Evolutionary conservation across 2,797 vertebrate species (phyloP).

Genomic region (Eulemur coronatus): DNA sequence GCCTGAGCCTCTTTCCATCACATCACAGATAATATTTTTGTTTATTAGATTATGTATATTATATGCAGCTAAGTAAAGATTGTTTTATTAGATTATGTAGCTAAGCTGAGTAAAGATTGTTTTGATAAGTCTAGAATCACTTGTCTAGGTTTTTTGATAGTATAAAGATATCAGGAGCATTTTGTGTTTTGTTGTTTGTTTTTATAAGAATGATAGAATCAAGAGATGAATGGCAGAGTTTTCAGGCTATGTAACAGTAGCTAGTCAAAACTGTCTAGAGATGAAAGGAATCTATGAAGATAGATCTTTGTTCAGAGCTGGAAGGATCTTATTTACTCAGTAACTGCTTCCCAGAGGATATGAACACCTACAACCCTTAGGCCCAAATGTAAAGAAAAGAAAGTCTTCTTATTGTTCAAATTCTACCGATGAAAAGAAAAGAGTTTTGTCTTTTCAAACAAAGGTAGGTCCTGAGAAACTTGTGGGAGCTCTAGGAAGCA

Average conservation of each 20-base stretch:
- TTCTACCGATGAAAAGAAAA: background rate
- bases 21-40: background rate
- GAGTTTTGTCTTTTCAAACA: background rate
- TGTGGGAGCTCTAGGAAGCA: background rate
- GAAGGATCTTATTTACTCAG: background rate
- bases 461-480: background rate
- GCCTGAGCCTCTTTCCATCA: background rate
- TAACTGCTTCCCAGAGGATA: background rate
- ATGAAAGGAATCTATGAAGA: conserved; percentile 27
- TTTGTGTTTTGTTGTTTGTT: background rate
- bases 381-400: background rate
- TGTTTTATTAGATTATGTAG: background rate
- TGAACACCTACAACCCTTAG: background rate
- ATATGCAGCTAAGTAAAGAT: background rate
- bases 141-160: background rate
- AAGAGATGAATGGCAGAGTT: conserved; percentile 11
- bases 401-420: background rate
- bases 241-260: background rate
- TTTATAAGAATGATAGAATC: background rate
- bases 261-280: background rate
- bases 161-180: background rate
- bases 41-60: background rate
- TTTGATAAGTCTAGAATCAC: background rate
- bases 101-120: background rate
- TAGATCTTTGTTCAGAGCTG: background rate